phyloP scores from a whole-genome alignment of 2,888 invertebrate species.

The Elegia similella region DNA sequence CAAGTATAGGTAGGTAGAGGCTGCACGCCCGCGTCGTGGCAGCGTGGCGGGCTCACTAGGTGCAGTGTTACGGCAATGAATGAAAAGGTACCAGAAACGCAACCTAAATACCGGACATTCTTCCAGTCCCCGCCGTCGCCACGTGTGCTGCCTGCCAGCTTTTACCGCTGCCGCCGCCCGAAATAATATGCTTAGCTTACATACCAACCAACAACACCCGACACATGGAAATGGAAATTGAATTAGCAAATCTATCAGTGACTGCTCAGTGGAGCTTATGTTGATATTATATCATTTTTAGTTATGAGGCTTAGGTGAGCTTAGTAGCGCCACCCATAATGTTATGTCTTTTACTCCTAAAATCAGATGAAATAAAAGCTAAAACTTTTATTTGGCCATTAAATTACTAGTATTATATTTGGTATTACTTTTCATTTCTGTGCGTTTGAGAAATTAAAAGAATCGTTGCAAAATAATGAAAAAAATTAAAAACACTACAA shows the following conservation, averaged over 20 bases:
- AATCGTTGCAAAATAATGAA: too few species aligned
- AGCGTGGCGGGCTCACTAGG: constrained; percentile 44
- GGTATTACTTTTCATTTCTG: too few species aligned
- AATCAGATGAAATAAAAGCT: too few species aligned
- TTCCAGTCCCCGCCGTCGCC: constrained; percentile 63
- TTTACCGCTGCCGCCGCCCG: constrained; percentile 66
- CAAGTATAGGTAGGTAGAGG: background rate
- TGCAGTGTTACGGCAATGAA: constrained; percentile 77
- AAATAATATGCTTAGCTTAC: constrained; percentile 68
- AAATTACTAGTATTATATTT: too few species aligned
- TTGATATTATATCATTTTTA: background rate
- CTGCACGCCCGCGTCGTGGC: background rate
- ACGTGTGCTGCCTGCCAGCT: constrained; percentile 69
- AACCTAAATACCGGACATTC: constrained; percentile 80
- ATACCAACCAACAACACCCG: constrained; percentile 43
- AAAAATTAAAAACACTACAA: too few species aligned
- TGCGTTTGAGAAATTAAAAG: too few species aligned
- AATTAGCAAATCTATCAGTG: constrained; percentile 53
- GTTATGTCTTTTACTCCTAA: too few species aligned
- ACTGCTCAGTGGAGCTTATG: constrained; percentile 2
- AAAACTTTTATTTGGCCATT: too few species aligned
- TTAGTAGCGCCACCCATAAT: too few species aligned
- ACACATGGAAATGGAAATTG: constrained; percentile 54
- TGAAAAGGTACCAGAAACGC: constrained; percentile 78
- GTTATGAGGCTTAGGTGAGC: too few species aligned